Evolutionary conservation across 2,797 vertebrate genomes (phyloP).

Genomic region (Anniella stebbinsi): DNA sequence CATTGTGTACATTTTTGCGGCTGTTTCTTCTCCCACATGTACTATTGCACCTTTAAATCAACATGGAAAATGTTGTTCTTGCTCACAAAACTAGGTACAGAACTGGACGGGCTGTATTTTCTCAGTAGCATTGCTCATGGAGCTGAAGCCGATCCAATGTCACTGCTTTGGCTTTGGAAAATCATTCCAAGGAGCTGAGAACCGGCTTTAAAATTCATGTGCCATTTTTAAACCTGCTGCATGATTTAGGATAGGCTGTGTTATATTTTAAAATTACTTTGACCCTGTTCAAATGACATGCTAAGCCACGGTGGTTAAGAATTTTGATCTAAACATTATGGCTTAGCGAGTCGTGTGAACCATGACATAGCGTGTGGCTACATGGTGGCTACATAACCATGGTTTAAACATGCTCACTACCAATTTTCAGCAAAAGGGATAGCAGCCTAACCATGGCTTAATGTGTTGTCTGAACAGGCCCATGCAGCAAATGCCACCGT

Average conservation of each 20-base stretch:
- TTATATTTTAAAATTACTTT: too few species aligned
- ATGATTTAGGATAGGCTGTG: not conserved
- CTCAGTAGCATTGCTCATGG: not conserved
- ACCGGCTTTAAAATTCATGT: not conserved
- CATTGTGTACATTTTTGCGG: not conserved
- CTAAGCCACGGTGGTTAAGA: too few species aligned
- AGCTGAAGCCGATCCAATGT: not conserved
- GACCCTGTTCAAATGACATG: too few species aligned
- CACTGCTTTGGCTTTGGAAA: not conserved
- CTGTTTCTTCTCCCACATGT: not conserved
- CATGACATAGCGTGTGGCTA: too few species aligned
- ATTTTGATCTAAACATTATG: too few species aligned
- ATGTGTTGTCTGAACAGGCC: too few species aligned
- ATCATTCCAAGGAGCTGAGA: not conserved
- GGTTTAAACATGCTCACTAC: too few species aligned
- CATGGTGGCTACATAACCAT: too few species aligned
- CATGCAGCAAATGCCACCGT: not conserved
- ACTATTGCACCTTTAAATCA: not conserved
- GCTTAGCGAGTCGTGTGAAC: too few species aligned
- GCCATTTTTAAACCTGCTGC: not conserved
- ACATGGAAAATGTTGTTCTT: not conserved
- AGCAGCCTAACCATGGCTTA: too few species aligned
- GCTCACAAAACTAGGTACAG: not conserved
- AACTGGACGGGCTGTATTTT: not conserved
- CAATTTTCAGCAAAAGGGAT: too few species aligned